Evolutionary conservation across 2,888 invertebrate genomes (phyloP), one percentile per base, ranked within the genome.

Genomic region (Ormyrus thymus): DNA sequence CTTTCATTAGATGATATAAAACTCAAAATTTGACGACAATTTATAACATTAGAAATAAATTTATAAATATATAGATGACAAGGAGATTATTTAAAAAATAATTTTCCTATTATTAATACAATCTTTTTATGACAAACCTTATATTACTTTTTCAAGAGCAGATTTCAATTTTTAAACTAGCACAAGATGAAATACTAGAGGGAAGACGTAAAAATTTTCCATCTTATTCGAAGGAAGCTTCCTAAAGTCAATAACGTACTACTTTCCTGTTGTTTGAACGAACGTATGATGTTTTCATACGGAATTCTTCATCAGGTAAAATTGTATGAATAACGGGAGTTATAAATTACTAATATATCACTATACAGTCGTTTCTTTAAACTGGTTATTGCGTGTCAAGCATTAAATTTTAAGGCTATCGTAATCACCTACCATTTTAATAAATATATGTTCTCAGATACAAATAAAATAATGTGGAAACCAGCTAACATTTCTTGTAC

Each of bases 311-410:
- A 50, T 43, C 53, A 45, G 59, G 13, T 71, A 66, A 75, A 71
- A 71, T 68, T 75, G 61, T 68, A 66, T 66, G 79, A 76, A 75
- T 79, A 79, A 79, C 69, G 75, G 71, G 76, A 79, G 71, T 79
- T 50, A 71, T 8, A 53, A 71, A 75, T 78, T 75, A 71, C 59
- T 71, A 69, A 73, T 73, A 69, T 46, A 58, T 74, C 64, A 56
- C 43, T 48, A n/a, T 48, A n/a, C 73, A 43, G 64, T 13, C 64
- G 74, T 78, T 69, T 64, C 78, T 78, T 74, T 62, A 13, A 48
- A 69, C 53, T 56, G 62, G 51, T 59, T 46, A 15, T 11, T 29
- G 15, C 61, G 51, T 66, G 56, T 51, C 9, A 64, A 53, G 51
- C 29, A 72, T 55, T 53, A 56, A 70, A 78, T 64, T 68, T 68